A percentile compares a stretch with the other conserved stretches of the same genome.
These are phyloP conservation scores for Leptobrachium leishanense DNA, from an alignment of 2,113 vertebrate species.

Conservation along the genomic window DNA sequence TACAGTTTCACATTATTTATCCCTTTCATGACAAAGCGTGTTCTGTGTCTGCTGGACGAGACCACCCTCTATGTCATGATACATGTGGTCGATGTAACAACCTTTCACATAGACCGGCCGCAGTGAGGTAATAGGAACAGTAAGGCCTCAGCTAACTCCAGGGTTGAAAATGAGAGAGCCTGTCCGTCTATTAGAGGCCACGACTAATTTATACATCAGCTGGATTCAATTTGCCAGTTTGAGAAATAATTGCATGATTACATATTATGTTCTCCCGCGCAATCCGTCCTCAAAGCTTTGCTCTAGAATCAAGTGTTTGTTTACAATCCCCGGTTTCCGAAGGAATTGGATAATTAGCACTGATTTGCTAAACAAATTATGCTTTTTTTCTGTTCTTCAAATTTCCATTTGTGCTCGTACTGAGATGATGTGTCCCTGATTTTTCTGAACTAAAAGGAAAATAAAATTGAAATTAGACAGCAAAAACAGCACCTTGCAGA, in stretches of 20 bases:
- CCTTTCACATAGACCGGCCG: too few relatives aligned
- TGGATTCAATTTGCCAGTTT: slow-evolving; percentile 29
- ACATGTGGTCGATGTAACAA: too few relatives aligned
- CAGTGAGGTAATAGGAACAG: too few relatives aligned
- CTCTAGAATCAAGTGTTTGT: slow-evolving; percentile 45
- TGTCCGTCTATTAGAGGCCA: slow-evolving; percentile 6
- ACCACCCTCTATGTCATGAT: too few relatives aligned
- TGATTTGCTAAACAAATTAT: slow-evolving; percentile 49
- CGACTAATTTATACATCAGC: slow-evolving; percentile 23
- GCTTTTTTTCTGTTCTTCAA: slow-evolving; percentile 19
- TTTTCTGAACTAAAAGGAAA: not conserved
- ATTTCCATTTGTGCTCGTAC: slow-evolving; percentile 45
- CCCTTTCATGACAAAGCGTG: too few relatives aligned
- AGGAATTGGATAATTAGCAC: slow-evolving; percentile 45
- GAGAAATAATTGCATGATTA: slow-evolving; percentile 45
- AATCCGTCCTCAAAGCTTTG: slow-evolving; percentile 21
- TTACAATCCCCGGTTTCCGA: slow-evolving; percentile 38
- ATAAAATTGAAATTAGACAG: too few relatives aligned
- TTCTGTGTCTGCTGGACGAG: too few relatives aligned
- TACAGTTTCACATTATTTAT: too few relatives aligned
- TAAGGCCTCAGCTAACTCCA: too few relatives aligned
- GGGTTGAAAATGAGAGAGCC: too few relatives aligned
- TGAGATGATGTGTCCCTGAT: slow-evolving; percentile 28
- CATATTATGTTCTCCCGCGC: slow-evolving; percentile 25
- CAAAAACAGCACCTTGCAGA: too few relatives aligned